Conservation (phyloP, 2,113 vertebrate genomes). For the Zosterops japonicus region DNA sequence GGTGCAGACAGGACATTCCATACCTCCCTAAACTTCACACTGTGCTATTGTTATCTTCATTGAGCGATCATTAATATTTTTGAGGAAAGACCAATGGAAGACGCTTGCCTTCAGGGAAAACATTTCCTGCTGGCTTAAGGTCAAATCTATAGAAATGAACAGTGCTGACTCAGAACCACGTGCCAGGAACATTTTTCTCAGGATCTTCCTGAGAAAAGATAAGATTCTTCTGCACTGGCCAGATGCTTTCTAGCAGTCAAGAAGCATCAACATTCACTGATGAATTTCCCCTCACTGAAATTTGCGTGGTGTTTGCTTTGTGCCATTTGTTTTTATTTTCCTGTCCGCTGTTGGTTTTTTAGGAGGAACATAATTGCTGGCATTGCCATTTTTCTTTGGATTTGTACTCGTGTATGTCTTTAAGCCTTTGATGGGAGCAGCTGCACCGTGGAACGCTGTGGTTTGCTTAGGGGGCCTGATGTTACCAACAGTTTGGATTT, state of each 20-base stretch:
- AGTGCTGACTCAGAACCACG: background rate
- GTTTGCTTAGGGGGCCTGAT: conserved; percentile 29
- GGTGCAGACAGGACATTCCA: background rate
- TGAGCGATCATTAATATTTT: background rate
- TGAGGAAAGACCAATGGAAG: conserved; percentile 20
- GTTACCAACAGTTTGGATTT: conserved; percentile 58
- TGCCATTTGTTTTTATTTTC: conserved; percentile 57
- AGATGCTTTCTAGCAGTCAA: background rate
- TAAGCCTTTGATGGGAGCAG: conserved; percentile 21
- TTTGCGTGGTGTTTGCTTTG: background rate
- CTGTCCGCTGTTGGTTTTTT: conserved; percentile 40
- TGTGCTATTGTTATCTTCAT: background rate
- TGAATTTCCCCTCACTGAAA: conserved; percentile 14
- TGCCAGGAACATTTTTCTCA: background rate
- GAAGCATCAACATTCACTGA: background rate
- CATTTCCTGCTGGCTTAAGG: conserved; percentile 7
- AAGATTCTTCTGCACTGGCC: background rate
- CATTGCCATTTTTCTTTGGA: conserved; percentile 66
- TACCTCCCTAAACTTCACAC: background rate
- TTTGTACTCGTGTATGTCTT: background rate
- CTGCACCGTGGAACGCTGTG: background rate
- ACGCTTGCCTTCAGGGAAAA: conserved; percentile 9
- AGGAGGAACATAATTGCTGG: background rate
- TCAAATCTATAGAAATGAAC: background rate
- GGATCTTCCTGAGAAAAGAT: background rate